phyloP scores from a whole-genome alignment of 1,140 invertebrate species.

The Pseudomyrmex pallidus region DNA sequence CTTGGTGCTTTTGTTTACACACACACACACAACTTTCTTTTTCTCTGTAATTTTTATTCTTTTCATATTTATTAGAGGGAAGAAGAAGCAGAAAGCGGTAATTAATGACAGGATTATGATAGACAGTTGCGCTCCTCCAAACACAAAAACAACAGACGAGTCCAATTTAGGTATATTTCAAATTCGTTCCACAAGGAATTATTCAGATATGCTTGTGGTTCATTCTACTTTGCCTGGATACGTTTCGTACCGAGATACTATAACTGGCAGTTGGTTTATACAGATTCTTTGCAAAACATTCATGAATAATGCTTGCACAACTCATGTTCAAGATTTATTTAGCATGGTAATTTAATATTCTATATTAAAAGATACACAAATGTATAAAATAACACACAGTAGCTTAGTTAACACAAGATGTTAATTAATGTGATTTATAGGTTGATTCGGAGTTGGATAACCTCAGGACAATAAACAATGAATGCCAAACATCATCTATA shows the following conservation, averaged over 20 bases:
- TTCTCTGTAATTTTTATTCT: not conserved
- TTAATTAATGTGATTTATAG: constrained; percentile 64
- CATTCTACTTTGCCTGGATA: constrained; percentile 89
- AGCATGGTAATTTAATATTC: constrained; percentile 84
- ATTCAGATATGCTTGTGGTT: constrained; percentile 88
- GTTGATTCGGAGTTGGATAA: constrained; percentile 82
- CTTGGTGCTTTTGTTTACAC: not conserved
- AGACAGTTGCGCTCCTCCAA: constrained; percentile 34
- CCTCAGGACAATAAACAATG: constrained; percentile 70
- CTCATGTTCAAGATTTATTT: constrained; percentile 88
- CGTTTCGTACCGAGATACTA: constrained; percentile 88
- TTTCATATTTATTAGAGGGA: constrained; percentile 42
- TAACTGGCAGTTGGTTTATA: constrained; percentile 91
- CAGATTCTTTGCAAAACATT: constrained; percentile 91
- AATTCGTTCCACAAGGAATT: constrained; percentile 74
- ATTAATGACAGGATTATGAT: constrained; percentile 50
- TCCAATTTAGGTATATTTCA: not conserved
- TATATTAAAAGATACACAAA: not conserved
- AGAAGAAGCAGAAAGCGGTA: constrained; percentile 54
- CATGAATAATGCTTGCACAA: constrained; percentile 88
- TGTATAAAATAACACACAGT: constrained; percentile 13
- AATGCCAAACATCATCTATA: constrained; percentile 86
- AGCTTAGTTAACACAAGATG: not conserved
- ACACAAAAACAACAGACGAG: constrained; percentile 11
- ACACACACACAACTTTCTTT: not conserved